These are phyloP conservation scores for Melangyna quadrimaculata DNA, from an alignment of 2,888 invertebrate species.

Conservation along the genomic window DNA sequence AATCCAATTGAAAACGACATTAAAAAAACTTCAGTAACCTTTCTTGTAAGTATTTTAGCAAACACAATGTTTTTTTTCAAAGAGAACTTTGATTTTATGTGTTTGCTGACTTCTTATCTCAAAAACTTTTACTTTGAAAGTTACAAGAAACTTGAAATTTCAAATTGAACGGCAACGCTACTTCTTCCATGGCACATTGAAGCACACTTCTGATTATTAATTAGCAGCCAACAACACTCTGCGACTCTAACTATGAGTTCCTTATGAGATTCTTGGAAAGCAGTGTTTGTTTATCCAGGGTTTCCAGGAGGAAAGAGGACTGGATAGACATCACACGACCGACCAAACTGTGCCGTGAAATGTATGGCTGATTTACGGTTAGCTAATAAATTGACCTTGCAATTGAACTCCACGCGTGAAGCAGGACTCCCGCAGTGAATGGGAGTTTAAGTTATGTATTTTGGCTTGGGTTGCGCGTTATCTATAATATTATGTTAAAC, in stretches of 20 bases:
- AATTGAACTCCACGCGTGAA: slow-evolving; percentile 31
- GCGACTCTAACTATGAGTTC: too few species aligned
- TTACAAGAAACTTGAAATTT: too few species aligned
- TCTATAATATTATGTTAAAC: slow-evolving; percentile 1
- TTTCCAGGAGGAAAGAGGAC: not conserved
- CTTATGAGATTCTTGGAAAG: not conserved
- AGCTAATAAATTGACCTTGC: slow-evolving; percentile 57
- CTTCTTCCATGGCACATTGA: not conserved
- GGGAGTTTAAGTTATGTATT: slow-evolving; percentile 31
- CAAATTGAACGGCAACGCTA: not conserved
- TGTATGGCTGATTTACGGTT: slow-evolving; percentile 38
- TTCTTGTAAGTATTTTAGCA: too few species aligned
- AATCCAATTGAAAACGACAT: too few species aligned
- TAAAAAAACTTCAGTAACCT: too few species aligned
- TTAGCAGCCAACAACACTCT: slow-evolving; percentile 23
- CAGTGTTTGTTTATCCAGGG: not conserved
- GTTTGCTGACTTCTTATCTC: too few species aligned
- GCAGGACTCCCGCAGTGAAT: slow-evolving; percentile 29
- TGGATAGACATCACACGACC: not conserved
- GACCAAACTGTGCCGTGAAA: not conserved
- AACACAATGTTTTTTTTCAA: too few species aligned
- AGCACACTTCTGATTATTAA: slow-evolving; percentile 49
- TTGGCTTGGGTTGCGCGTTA: not conserved
- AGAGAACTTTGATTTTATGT: too few species aligned
- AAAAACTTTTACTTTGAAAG: too few species aligned